Percentiles rank a stretch among this genome's conserved stretches.
Evolutionary conservation across 2,113 vertebrate genomes (phyloP).

Genomic region (Emydura subglobosa): DNA sequence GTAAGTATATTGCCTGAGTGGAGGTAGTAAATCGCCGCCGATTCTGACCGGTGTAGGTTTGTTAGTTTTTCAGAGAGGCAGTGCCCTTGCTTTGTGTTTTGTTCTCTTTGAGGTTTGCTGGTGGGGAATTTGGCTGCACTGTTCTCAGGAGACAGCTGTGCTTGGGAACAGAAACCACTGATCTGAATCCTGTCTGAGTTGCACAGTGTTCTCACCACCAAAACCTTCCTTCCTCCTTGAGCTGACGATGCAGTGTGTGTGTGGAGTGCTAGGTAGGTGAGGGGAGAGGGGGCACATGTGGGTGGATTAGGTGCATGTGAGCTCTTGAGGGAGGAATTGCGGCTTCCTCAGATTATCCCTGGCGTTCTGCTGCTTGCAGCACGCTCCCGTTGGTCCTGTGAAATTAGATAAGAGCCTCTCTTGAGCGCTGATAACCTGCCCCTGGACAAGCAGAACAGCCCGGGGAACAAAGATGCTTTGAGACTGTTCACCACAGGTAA

Average conservation of each 20-base stretch:
- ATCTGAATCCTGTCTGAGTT: neutral
- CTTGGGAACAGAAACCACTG: neutral
- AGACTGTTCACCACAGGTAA: neutral
- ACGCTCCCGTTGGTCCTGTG: neutral
- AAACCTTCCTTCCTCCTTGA: neutral
- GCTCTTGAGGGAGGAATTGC: conserved; percentile 8
- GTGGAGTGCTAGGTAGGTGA: conserved; percentile 43
- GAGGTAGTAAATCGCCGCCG: neutral
- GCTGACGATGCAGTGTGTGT: neutral
- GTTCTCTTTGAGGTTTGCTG: neutral
- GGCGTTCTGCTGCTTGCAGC: neutral
- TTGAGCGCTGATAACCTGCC: neutral
- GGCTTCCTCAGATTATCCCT: neutral
- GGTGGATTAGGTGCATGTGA: neutral
- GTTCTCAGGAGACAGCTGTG: neutral
- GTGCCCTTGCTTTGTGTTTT: neutral
- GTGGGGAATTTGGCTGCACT: neutral
- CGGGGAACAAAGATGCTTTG: neutral
- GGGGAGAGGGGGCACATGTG: neutral
- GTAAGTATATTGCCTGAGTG: neutral
- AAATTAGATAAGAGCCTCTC: neutral
- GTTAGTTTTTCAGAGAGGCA: neutral
- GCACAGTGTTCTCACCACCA: neutral
- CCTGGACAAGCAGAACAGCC: neutral
- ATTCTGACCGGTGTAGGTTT: neutral